Evolutionary conservation across 2,888 invertebrate species (phyloP).

Genomic region (Eupithecia dodoneata): DNA sequence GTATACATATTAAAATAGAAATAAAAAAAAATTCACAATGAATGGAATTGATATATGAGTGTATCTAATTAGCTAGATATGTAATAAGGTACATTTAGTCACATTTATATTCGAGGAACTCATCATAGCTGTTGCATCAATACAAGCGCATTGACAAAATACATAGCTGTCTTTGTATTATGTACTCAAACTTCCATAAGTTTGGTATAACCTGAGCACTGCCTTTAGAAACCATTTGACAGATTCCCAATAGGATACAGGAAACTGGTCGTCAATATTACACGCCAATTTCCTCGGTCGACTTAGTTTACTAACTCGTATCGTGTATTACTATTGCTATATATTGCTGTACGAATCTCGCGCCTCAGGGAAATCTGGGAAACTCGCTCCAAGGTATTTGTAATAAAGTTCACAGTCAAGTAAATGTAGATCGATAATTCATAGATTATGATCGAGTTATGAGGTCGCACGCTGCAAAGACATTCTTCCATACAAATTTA

Average conservation of each 20-base stretch:
- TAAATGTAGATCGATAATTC: not conserved
- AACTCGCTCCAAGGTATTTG: constrained; percentile 2
- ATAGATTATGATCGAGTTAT: not conserved
- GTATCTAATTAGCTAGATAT: too few species aligned
- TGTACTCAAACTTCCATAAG: not conserved
- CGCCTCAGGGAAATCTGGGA: constrained; percentile 11
- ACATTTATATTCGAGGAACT: too few species aligned
- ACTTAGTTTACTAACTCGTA: constrained; percentile 2
- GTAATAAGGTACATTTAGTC: too few species aligned
- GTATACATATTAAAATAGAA: too few species aligned
- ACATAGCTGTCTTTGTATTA: too few species aligned
- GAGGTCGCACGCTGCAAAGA: not conserved
- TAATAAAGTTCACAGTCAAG: constrained; percentile 11
- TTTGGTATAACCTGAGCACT: not conserved
- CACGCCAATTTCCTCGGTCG: constrained; percentile 3
- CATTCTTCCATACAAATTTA: not conserved
- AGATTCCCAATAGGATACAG: not conserved
- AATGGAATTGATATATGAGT: too few species aligned
- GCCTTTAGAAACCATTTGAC: not conserved
- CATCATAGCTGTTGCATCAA: too few species aligned
- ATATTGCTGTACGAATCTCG: not conserved
- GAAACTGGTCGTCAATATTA: constrained; percentile 3
- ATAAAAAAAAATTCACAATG: too few species aligned
- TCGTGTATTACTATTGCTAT: not conserved
- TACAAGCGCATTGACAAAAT: not conserved